Percentiles rank a stretch among this genome's conserved stretches.
phyloP scores from a whole-genome alignment of 37 sponge, comb jelly and placozoan species.

The Hormiphora californensis region DNA sequence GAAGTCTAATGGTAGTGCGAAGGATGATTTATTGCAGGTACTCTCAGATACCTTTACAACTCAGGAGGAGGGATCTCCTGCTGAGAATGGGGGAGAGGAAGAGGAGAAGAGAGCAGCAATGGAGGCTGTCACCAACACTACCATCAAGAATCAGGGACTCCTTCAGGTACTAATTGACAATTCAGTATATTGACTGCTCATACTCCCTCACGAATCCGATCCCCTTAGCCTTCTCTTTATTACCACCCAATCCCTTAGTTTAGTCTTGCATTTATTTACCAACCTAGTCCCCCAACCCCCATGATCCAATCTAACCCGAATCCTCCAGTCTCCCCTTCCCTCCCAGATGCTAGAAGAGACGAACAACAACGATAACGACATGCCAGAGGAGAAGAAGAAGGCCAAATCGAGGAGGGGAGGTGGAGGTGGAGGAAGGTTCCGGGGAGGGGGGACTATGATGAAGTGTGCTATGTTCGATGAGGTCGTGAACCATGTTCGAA shows the following conservation, averaged over 20 bases:
- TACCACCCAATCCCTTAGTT: no score
- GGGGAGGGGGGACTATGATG: not conserved
- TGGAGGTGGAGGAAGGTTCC: not conserved
- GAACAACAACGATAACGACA: not conserved
- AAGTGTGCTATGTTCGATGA: not conserved
- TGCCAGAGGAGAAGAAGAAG: not conserved
- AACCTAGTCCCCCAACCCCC: no score
- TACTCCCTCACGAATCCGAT: no score
- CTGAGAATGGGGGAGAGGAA: not conserved
- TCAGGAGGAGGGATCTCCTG: no score
- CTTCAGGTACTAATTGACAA: not conserved
- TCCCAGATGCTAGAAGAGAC: not conserved
- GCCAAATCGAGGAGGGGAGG: not conserved
- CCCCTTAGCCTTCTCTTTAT: no score
- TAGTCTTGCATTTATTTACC: no score
- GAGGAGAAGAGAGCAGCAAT: not conserved
- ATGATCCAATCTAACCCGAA: no score
- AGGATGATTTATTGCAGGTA: no score
- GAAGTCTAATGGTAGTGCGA: no score
- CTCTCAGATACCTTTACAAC: not conserved
- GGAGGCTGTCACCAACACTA: not conserved
- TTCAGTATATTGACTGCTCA: no score
- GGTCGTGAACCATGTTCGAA: not conserved
- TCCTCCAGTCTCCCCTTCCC: no score
- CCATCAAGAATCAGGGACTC: not conserved